Percentiles rank a stretch among this genome's conserved stretches.
phyloP scores from a whole-genome alignment of 2,888 invertebrate genomes.

The Oligia strigilis region DNA sequence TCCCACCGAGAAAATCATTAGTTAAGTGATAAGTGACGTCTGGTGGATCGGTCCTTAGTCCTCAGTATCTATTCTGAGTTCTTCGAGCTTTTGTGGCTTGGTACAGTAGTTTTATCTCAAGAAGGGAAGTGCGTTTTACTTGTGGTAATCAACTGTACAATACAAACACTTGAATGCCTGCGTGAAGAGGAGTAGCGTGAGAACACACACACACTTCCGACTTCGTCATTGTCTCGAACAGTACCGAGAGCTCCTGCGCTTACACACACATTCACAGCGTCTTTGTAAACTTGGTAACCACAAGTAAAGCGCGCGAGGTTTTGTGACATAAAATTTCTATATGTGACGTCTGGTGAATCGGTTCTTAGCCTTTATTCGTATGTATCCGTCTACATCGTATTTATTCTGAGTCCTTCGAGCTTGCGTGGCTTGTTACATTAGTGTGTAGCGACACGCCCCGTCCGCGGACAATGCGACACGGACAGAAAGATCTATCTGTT shows the following conservation, averaged over 20 bases:
- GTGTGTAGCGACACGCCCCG: slow-evolving; percentile 64
- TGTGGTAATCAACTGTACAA: not conserved
- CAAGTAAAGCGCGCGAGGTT: not conserved
- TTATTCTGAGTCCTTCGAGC: slow-evolving; percentile 23
- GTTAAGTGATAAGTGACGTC: slow-evolving; percentile 65
- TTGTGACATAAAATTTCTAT: not conserved
- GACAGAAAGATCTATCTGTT: slow-evolving; percentile 83
- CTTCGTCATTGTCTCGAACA: not conserved
- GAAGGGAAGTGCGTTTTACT: not conserved
- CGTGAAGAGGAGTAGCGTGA: not conserved
- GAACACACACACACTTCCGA: not conserved
- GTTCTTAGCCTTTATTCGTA: slow-evolving; percentile 21
- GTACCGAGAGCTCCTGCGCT: not conserved
- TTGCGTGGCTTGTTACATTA: slow-evolving; percentile 46
- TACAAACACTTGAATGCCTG: not conserved
- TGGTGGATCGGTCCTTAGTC: slow-evolving; percentile 45
- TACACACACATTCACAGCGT: not conserved
- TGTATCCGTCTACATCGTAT: slow-evolving; percentile 28
- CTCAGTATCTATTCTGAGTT: slow-evolving; percentile 36
- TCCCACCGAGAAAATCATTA: slow-evolving; percentile 62
- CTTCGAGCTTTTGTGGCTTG: slow-evolving; percentile 5
- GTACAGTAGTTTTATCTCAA: not conserved
- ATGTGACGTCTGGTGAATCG: slow-evolving; percentile 58
- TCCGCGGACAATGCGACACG: slow-evolving; percentile 71
- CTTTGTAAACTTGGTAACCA: not conserved